Evolutionary conservation across 2,888 invertebrate species (phyloP).

Genomic region (Cecidostiba fungosa): DNA sequence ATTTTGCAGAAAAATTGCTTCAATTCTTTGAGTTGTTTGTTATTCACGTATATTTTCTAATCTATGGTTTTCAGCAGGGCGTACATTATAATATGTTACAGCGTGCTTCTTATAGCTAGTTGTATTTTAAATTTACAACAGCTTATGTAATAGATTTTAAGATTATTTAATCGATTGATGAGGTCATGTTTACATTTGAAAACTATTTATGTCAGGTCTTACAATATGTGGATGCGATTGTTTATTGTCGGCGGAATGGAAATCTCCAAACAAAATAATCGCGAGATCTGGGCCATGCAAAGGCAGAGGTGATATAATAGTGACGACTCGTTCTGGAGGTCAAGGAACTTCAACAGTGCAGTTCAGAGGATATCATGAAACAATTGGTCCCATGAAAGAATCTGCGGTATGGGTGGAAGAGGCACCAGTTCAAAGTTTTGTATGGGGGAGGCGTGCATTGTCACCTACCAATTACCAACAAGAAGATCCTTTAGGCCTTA

Average conservation of each 20-base stretch:
- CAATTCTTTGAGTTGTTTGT: background rate
- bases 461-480: conserved; percentile 93
- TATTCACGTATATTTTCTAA: background rate
- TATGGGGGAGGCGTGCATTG: conserved; percentile 92
- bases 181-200: background rate
- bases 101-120: too few species aligned
- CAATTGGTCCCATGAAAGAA: conserved; percentile 96
- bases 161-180: background rate
- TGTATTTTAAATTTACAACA: conserved; percentile 8
- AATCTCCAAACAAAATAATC: conserved; percentile 97
- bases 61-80: background rate
- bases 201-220: conserved; percentile 84
- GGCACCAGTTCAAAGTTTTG: conserved; percentile 89
- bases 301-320: conserved; percentile 94
- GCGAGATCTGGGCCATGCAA: conserved; percentile 96
- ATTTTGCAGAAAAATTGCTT: too few species aligned
- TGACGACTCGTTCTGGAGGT: conserved; percentile 93
- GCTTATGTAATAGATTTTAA: background rate
- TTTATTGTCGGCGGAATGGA: conserved; percentile 97
- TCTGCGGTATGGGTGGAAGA: conserved; percentile 99
- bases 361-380: conserved; percentile 92
- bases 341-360: conserved; percentile 94
- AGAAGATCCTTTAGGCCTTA: conserved; percentile 95
- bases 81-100: background rate
- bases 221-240: conserved; percentile 98